These are phyloP conservation scores for Carapus acus DNA, from an alignment of 2,797 vertebrate genomes.

Conservation along the genomic window DNA sequence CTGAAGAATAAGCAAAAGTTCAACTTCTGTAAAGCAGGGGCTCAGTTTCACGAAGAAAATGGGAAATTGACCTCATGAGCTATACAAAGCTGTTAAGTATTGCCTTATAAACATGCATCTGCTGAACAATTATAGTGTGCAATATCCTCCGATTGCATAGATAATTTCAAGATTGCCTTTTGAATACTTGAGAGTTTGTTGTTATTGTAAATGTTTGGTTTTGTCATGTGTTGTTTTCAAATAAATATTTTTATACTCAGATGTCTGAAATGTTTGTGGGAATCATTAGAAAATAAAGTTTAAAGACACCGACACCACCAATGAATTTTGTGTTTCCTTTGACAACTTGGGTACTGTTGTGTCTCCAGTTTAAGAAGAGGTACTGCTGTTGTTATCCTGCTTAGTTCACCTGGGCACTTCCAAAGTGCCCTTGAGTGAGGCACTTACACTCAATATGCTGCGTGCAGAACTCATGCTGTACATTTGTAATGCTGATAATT, in stretches of 20 bases:
- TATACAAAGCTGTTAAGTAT: constrained; percentile 39
- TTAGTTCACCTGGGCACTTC: no score
- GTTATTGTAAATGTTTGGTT: constrained; percentile 43
- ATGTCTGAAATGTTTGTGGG: constrained; percentile 4
- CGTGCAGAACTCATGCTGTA: no score
- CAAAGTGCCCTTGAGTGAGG: no score
- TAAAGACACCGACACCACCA: no score
- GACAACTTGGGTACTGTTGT: no score
- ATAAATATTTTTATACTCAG: constrained; percentile 59
- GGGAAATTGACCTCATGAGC: constrained; percentile 19
- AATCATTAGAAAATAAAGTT: neutral
- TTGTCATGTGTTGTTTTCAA: constrained; percentile 52
- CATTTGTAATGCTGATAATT: no score
- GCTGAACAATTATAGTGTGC: constrained; percentile 59
- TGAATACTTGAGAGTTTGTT: constrained; percentile 54
- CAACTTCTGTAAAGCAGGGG: constrained; percentile 6
- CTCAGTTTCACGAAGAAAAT: constrained; percentile 16
- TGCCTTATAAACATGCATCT: constrained; percentile 61
- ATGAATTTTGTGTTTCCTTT: no score
- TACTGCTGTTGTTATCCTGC: no score
- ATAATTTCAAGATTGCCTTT: constrained; percentile 63
- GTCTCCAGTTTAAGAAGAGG: no score
- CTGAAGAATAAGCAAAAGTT: constrained; percentile 28
- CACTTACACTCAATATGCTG: no score
- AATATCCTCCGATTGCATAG: constrained; percentile 54